These are phyloP conservation scores for Anoplius nigerrimus DNA, from an alignment of 2,888 invertebrate species.

Conservation along the genomic window DNA sequence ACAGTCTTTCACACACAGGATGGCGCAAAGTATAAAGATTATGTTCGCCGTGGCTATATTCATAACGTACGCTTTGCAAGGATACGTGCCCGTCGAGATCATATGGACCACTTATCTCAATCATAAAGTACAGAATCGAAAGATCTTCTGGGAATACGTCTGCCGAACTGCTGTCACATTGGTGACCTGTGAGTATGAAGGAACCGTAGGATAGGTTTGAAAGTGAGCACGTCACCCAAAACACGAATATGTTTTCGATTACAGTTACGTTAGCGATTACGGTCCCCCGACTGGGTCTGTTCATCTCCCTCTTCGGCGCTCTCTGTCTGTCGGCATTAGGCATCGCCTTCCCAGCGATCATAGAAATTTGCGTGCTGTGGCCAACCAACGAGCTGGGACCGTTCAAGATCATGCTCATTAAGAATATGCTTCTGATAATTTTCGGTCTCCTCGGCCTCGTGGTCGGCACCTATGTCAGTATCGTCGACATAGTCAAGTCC, in stretches of 20 bases:
- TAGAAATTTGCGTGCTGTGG: constrained; percentile 85
- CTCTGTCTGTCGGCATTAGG: constrained; percentile 84
- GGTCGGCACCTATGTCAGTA: constrained; percentile 79
- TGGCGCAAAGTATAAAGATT: constrained; percentile 80
- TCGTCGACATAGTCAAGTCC: constrained; percentile 76
- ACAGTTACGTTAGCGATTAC: constrained; percentile 84
- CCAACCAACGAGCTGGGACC: constrained; percentile 78
- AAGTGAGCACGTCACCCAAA: not conserved
- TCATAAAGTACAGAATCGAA: constrained; percentile 65
- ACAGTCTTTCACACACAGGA: constrained; percentile 72
- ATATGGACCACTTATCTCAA: constrained; percentile 79
- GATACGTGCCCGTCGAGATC: constrained; percentile 91
- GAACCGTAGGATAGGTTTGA: not conserved
- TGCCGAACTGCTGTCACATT: constrained; percentile 77
- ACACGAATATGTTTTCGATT: no score
- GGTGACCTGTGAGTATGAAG: constrained; percentile 79
- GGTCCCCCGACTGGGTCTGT: constrained; percentile 83
- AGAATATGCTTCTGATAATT: constrained; percentile 76
- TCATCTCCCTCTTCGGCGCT: constrained; percentile 87
- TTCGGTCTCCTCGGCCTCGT: constrained; percentile 77
- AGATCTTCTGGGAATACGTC: constrained; percentile 76
- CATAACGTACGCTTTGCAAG: constrained; percentile 90
- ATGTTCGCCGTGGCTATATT: constrained; percentile 84
- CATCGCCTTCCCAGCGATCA: constrained; percentile 85
- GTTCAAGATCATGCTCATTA: constrained; percentile 73